Base-by-base conservation (phyloP, 2,113 vertebrate species). In the Glaucomys volans region DNA sequence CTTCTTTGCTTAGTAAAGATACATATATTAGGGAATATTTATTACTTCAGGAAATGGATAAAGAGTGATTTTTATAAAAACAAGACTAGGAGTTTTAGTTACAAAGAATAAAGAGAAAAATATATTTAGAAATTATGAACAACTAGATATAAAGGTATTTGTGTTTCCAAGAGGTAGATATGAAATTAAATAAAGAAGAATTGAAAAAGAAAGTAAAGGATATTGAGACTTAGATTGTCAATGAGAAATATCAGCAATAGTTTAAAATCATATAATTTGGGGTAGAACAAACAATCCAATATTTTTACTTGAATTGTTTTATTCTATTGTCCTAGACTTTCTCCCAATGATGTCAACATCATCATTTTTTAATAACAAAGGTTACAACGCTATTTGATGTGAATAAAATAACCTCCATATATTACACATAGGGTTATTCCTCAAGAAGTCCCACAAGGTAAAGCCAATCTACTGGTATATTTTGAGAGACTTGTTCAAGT, bases 211-310 rank as follows among this genome's bases (percentile, higher is more conserved):
- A 71, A 40, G 10, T 89, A 12, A 77, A 24, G 87, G 8, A 50
- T 50, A 64, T 54, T 83, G 14, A 82, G 18, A 87, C 17, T 22
- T 83, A 32, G 20, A 10, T 30, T 71, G 50, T 17, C 5, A 37
- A 80, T 84, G 69, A 52, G 82, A 67, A 44, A 59, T 42, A 14
- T 71, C n/a, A 50, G 0, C 7, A 62, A 1, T 87, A 69, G 24
- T 54, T 66, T 94, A 30, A 96, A 57, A 57, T 28, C 67, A 57
- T 12, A 42, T 69, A 74, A 82, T 77, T 96, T 71, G 28, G 62
- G 67, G 50, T 62, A 6, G 35, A 87, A 42, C 16, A 75, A 5
- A 83, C 30, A 59, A 69, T 67, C 9, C 4, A 69, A 20, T 91
- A 76, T 17, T 82, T 91, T 87, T 87, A 26, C 6, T 26, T 81